Evolutionary conservation across 2,113 vertebrate genomes (phyloP).

Genomic region (Eolophus roseicapilla): DNA sequence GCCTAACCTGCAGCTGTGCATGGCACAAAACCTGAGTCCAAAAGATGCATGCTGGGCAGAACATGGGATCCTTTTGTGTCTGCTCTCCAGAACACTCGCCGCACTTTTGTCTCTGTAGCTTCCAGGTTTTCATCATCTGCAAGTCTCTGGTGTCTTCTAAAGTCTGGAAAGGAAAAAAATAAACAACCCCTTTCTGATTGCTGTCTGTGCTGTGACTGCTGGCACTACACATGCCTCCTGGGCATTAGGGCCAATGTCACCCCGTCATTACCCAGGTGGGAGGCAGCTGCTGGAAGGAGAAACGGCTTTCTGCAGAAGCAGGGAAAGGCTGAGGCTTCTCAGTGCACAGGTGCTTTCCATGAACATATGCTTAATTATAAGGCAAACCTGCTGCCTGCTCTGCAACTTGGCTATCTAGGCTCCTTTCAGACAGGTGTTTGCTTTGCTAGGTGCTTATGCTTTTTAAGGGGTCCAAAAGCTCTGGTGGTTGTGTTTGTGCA

Average conservation of each 20-base stretch:
- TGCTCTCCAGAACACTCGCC: accelerated
- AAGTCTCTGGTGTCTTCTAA: not conserved
- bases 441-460: not conserved
- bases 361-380: not conserved
- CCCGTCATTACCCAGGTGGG: not conserved
- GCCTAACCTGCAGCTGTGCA: accelerated
- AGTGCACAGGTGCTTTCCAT: not conserved
- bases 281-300: not conserved
- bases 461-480: not conserved
- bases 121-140: not conserved
- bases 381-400: not conserved
- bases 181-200: not conserved
- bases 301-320: not conserved
- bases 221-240: accelerated
- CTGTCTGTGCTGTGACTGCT: not conserved
- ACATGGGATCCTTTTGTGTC: not conserved
- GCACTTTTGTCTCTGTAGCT: accelerated
- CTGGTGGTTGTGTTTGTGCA: not conserved
- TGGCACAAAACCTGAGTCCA: not conserved
- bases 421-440: slow-evolving; percentile 27
- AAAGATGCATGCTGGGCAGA: not conserved
- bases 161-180: not conserved
- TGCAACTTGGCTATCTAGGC: not conserved
- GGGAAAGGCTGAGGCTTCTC: not conserved
- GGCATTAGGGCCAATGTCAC: not conserved